Evolutionary conservation across 2,888 invertebrate genomes (phyloP).

Genomic region (Diarsia mendica): DNA sequence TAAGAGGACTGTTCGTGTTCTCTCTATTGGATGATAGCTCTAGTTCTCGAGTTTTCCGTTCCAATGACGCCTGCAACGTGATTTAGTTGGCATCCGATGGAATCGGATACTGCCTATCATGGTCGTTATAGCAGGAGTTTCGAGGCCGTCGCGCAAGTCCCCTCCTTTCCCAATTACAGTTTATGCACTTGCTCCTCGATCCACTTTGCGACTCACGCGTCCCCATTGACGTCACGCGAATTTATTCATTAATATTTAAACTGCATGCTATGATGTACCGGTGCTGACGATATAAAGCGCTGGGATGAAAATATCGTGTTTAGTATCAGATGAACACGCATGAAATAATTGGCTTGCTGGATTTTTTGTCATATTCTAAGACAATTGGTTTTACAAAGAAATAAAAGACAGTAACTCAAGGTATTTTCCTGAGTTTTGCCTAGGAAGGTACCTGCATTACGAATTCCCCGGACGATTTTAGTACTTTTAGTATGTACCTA

Average conservation of each 20-base stretch:
- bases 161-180: slow-evolving; percentile 70
- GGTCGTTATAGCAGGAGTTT: slow-evolving; percentile 42
- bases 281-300: background rate
- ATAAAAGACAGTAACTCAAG: background rate
- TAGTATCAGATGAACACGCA: background rate
- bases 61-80: slow-evolving; percentile 34
- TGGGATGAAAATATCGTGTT: slow-evolving; percentile 2
- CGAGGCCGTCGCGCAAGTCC: slow-evolving; percentile 68
- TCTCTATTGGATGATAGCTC: slow-evolving; percentile 55
- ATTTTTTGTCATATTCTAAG: background rate
- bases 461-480: background rate
- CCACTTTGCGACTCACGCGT: slow-evolving; percentile 39
- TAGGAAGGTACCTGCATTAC: too few relatives aligned
- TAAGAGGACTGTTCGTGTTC: slow-evolving; percentile 14
- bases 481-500: too few relatives aligned
- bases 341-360: background rate
- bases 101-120: slow-evolving; percentile 62
- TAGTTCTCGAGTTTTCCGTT: slow-evolving; percentile 43
- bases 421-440: background rate
- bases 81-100: slow-evolving; percentile 52
- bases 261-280: slow-evolving; percentile 9
- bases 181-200: slow-evolving; percentile 57
- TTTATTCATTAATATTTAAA: slow-evolving; percentile 21
- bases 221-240: slow-evolving; percentile 40
- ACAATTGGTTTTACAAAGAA: background rate